These are phyloP conservation scores for Centropristis striata DNA, from an alignment of 2,113 vertebrate species.

Conservation along the genomic window DNA sequence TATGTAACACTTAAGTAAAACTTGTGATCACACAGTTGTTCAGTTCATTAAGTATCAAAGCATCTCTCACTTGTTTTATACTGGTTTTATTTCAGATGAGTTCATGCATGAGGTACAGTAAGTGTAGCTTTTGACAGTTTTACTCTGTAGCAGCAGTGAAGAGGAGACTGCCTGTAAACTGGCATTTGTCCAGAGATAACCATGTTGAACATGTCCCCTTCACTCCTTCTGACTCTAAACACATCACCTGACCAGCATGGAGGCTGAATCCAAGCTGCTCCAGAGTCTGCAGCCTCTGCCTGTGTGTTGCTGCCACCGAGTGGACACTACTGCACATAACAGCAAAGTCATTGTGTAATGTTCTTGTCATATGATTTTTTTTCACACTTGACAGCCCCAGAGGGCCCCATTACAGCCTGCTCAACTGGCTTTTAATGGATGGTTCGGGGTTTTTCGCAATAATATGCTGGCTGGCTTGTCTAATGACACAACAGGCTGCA, in stretches of 20 bases:
- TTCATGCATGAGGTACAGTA: no score
- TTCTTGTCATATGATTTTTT: background rate
- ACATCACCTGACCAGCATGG: conserved; percentile 9
- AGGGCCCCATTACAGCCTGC: background rate
- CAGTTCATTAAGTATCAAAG: no score
- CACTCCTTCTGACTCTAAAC: background rate
- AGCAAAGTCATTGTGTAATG: background rate
- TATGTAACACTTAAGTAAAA: no score
- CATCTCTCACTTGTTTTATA: no score
- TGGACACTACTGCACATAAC: background rate
- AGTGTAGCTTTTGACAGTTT: background rate
- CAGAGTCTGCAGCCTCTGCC: background rate
- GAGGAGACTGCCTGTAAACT: background rate
- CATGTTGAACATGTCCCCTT: background rate
- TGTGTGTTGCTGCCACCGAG: conserved; percentile 50
- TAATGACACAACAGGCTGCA: background rate
- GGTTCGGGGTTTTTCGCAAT: background rate
- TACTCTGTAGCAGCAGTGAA: no score
- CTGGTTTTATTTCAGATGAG: no score
- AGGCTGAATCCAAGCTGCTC: background rate
- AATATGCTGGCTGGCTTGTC: background rate
- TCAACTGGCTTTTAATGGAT: background rate
- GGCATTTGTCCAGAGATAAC: background rate
- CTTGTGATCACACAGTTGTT: no score
- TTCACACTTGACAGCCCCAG: background rate